Evolutionary conservation across 2,888 invertebrate genomes (phyloP), one percentile per base, ranked within the genome.

Genomic region (Ennomos quercinarius): DNA sequence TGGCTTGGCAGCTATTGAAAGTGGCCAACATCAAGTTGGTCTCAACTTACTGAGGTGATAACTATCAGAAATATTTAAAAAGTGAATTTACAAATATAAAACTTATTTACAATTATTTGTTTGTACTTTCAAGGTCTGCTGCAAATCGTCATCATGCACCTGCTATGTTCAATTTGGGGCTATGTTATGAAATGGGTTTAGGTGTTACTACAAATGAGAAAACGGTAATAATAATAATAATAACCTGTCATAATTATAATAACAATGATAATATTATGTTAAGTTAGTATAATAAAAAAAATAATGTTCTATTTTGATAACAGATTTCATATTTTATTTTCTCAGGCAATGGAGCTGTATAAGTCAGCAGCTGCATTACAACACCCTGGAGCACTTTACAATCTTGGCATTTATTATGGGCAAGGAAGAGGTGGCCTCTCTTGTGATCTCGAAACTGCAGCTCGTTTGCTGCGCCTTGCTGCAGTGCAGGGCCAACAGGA

Each of bases 161-260:
- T 64, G 95, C 95, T 37, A 87, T 94, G 62, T 96, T 94, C 73
- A 96, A 96, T 77, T 86, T 96, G 63, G 96, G 94, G 1, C 75
- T 96, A 35, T 96, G 95, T 74, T 94, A 95, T 80, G 95, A 96
- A 80, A 86, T 93, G 71, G 96, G 96, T 0, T 80, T 94, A 55
- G 96, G 96, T 58, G 94, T 95, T 2, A 78, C 86, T 40, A 85
- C 89, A 62, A 93, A 95, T 87, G 89, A 94, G 61, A 88, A 87
- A 77, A 91, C 93, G 85, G 95, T 95, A 82, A 81, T 74, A 70
- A 10, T 95, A 82, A 81, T 74, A 70, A 10, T 5, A 6, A 27
- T 27, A 17, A 17, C 17, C 27, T 27, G 27, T 27, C 0, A 27
- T 27, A 6, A 27, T 27, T 27, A 4, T 6, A 27, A 27, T 27